Evolutionary conservation across 2,113 vertebrate species (phyloP).

Genomic region (human (Homo sapiens)): GRCh38 chr4:123630501-123631000

Average conservation of each 20-base stretch:
- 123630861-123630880: neutral
- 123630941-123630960: neutral
- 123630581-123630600: neutral
- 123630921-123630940: neutral
- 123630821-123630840: neutral
- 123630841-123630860: neutral
- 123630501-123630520: too few relatives aligned
- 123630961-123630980: rapidly evolving
- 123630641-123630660: neutral
- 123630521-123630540: too few relatives aligned
- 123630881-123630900: neutral
- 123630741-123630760: neutral
- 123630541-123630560: too few relatives aligned
- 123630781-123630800: neutral
- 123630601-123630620: neutral
- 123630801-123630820: neutral
- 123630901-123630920: neutral
- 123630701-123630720: neutral
- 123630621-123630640: neutral
- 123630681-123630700: neutral
- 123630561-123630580: neutral
- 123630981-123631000: neutral
- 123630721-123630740: neutral
- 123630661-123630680: neutral
- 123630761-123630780: neutral